Evolutionary conservation across 2,797 vertebrate genomes (phyloP).

Genomic region (Trachops cirrhosus): DNA sequence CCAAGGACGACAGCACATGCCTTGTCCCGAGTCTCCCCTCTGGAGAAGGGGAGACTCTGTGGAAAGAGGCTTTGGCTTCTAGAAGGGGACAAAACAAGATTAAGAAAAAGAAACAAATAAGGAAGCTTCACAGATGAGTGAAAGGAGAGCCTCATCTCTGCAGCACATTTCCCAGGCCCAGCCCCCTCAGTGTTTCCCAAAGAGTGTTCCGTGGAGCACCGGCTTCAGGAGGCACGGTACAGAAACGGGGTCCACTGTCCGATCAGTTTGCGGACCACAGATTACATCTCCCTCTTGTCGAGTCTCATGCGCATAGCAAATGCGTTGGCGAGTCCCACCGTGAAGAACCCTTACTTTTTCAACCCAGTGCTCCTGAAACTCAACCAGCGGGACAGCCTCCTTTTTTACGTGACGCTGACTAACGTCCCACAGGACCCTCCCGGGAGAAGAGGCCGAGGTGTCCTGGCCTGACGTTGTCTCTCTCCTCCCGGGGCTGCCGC

Average conservation of each 20-base stretch:
- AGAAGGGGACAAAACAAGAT: not conserved
- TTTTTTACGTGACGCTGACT: too few species aligned
- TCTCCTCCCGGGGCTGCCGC: not conserved
- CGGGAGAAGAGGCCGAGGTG: rapidly evolving
- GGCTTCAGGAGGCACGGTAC: not conserved
- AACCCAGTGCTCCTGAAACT: rapidly evolving
- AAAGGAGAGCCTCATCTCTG: not conserved
- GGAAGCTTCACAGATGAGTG: not conserved
- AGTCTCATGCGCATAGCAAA: not conserved
- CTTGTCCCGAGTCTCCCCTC: too few species aligned
- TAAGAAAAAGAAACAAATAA: not conserved
- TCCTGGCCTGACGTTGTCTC: too few species aligned
- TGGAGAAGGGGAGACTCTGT: not conserved
- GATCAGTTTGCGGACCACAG: not conserved
- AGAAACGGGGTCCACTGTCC: not conserved
- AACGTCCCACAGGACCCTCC: rapidly evolving
- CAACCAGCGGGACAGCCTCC: rapidly evolving
- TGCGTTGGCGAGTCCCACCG: not conserved
- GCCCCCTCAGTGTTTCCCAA: not conserved
- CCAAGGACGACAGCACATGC: not conserved
- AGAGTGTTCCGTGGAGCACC: not conserved
- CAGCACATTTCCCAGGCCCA: rapidly evolving
- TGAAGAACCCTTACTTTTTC: not conserved
- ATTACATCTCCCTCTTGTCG: too few species aligned
- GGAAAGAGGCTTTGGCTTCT: not conserved